Base-by-base conservation (phyloP, 2,113 vertebrate species). In the Copsychus sechellarum region DNA sequence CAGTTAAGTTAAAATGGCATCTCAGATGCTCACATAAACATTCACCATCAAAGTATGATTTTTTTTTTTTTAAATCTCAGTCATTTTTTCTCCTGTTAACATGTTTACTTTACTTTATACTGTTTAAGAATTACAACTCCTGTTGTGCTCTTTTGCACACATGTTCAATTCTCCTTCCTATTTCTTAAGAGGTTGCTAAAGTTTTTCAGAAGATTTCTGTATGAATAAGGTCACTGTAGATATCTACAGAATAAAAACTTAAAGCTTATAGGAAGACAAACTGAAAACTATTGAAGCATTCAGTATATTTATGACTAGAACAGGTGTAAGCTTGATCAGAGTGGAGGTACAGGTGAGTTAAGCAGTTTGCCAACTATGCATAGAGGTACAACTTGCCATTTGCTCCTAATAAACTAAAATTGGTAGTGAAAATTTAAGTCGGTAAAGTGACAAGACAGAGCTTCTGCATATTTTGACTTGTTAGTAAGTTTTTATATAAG, bases 131-230 rank as follows among this genome's bases (percentile, higher is more conserved):
- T 64, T 81, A 2, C 3, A 70, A 31, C 21, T 82, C 17, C 7
- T 14, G 21, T 77, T 70, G 13, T 67, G 17, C 57, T 71, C 11
- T 54, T 70, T 21, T 54, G 40, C 14, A 15, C 25, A 13, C 2
- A 1, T 4, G 5, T 48, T 81, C 25, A 71, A 0, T 65, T 91
- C 6, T 79, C 38, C 22, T 14, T 77, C 18, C 5, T 38, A 1
- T 84, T 61, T 45, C 14, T 16, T 61, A 22, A 8, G 54, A 45
- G 38, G 11, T 21, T 69, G 31, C 53, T 85, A 13, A 20, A 56
- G 12, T 65, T 84, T 81, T 87, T 45, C 18, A 45, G 9, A 42
- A 38, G 5, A 38, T 38, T 67, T 42, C 4, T 22, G 3, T 40
- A 23, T 60, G 20, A 36, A 40, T 64, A 62, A 43, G 26, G 14